A percentile compares a stretch with the other conserved stretches of the same genome.
phyloP scores from a whole-genome alignment of 1,140 invertebrate genomes.

The Aphaenogaster rudis region DNA sequence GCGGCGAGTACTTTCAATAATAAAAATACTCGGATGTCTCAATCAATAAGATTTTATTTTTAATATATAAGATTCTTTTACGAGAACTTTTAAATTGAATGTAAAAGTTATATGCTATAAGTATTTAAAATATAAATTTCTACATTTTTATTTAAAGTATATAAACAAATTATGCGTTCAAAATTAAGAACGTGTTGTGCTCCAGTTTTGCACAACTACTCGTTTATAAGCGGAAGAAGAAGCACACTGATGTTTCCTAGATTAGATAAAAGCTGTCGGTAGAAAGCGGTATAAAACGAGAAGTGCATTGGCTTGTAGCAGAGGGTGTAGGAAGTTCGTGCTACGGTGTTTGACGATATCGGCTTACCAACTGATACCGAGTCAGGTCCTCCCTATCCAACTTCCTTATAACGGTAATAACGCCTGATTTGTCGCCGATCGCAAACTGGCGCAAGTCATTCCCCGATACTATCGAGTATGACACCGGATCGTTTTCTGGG shows the following conservation, averaged over 20 bases:
- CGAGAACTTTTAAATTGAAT: neutral
- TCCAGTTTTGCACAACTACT: neutral
- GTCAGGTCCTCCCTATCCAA: slow-evolving; percentile 95
- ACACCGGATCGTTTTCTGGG: slow-evolving; percentile 95
- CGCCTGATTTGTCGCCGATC: slow-evolving; percentile 93
- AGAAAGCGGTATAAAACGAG: neutral
- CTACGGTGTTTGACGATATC: slow-evolving; percentile 50
- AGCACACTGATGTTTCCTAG: neutral
- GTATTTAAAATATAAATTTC: slow-evolving; percentile 5
- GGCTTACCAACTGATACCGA: slow-evolving; percentile 92
- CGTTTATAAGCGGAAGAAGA: neutral
- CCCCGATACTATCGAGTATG: slow-evolving; percentile 94
- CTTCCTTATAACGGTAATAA: slow-evolving; percentile 93
- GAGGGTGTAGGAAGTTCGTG: slow-evolving; percentile 27
- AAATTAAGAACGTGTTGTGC: neutral
- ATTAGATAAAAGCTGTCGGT: slow-evolving; percentile 37
- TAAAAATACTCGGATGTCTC: neutral
- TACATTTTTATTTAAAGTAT: slow-evolving; percentile 1
- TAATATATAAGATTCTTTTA: neutral
- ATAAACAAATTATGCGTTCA: neutral
- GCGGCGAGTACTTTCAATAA: neutral
- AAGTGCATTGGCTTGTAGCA: slow-evolving; percentile 47
- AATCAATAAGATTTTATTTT: slow-evolving; percentile 6
- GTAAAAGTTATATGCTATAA: neutral
- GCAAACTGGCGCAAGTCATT: slow-evolving; percentile 95